phyloP scores from a whole-genome alignment of 2,797 vertebrate species.

The Poeciliopsis turneri region DNA sequence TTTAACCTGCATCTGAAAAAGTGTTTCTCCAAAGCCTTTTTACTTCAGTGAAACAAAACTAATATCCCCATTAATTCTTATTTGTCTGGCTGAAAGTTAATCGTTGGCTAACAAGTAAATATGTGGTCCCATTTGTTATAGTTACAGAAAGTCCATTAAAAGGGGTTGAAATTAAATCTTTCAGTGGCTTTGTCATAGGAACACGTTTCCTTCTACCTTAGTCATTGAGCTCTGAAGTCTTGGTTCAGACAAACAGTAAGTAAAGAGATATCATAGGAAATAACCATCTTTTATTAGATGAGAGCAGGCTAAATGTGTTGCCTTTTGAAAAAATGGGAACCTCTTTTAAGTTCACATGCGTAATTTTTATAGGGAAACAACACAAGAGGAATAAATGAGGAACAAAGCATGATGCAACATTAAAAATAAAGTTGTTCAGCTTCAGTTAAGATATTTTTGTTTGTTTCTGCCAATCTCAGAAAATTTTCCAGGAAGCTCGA shows the following conservation, averaged over 20 bases:
- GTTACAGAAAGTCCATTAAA: constrained; percentile 42
- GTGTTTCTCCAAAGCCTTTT: constrained; percentile 3
- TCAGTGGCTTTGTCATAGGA: constrained; percentile 1
- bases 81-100: constrained; percentile 37
- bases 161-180: constrained; percentile 11
- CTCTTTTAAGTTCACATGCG: background rate
- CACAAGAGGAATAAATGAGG: background rate
- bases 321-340: background rate
- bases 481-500: too few relatives aligned
- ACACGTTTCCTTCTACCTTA: background rate
- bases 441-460: background rate
- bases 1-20: constrained; percentile 5
- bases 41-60: constrained; percentile 30
- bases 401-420: background rate
- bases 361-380: background rate
- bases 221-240: background rate
- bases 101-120: constrained; percentile 37
- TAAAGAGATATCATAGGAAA: background rate
- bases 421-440: constrained; percentile 13
- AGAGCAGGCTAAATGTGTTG: background rate
- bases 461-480: too few relatives aligned
- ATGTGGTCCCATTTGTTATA: constrained; percentile 37
- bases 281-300: background rate
- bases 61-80: constrained; percentile 45
- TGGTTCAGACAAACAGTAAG: background rate